Evolutionary conservation across 1,140 invertebrate genomes (phyloP), one percentile per base, ranked within the genome.

Genomic region (Neodiprion pinetum): DNA sequence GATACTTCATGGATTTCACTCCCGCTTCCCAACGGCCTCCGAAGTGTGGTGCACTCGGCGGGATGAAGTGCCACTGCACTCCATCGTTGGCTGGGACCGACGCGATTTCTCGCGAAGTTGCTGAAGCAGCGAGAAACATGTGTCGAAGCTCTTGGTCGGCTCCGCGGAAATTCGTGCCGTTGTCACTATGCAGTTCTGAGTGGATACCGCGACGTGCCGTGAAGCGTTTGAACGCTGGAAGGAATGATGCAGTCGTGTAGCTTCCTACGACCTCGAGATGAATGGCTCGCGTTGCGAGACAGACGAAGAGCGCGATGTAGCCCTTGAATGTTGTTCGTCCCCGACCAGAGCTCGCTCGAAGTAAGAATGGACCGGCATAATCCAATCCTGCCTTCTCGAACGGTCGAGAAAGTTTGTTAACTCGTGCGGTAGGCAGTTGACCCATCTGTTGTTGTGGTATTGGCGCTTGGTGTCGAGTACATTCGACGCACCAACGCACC

Each of bases 1-100:
- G 81, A 21, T 71, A 70, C 74, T 86, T 86, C 0, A 79, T 73
- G 12, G 74, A 74, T 74, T 83, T 82, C 0, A 86, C 78, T 9
- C 77, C 81, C 10, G 78, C 71, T 73, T 87, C 86, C 78, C 83
- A 85, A 14, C 82, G 47, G n/a, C 83, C 83, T n/a, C 86, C 84
- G 69, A 86, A 82, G 75, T 85, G 79, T 9, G 85, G 83, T n/a
- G 83, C 77, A 9, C 21, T 7, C 28, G 86, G 80, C 0, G 85
- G 84, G 72, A 81, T 85, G n/a, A 53, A 53, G 50, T 53, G 50
- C 50, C 50, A 53, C 10, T 10, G n/a, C 10, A 14, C n/a, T 1
- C 50, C 50, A 11, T 53, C 50, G n/a, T n/a, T n/a, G 1, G 50
- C 50, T n/a, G n/a, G 50, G 10, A 11, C 2, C 50, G 50, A 10